A percentile compares a stretch with the other conserved stretches of the same genome.
Evolutionary conservation across 1,140 invertebrate genomes (phyloP).

Genomic region (Caenorhabditis inopinata): DNA sequence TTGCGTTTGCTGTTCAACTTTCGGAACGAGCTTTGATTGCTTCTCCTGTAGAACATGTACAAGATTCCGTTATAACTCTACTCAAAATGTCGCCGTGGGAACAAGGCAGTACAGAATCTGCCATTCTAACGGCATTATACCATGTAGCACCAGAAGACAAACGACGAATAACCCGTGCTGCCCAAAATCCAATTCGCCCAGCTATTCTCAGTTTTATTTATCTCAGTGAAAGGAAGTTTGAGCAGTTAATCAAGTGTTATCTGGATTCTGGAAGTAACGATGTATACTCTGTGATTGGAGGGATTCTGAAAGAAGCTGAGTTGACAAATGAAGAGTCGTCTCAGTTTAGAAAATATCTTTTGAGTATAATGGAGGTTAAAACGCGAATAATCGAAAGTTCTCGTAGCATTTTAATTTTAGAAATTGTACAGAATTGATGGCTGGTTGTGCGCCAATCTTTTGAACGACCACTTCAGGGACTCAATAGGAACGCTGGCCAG

Average conservation of each 20-base stretch:
- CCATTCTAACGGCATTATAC: not conserved
- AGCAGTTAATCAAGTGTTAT: slow-evolving; percentile 4
- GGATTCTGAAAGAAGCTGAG: not conserved
- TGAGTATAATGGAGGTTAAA: not conserved
- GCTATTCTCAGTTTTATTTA: not conserved
- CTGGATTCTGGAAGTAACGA: not conserved
- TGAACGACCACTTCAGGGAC: slow-evolving; percentile 48
- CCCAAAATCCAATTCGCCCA: slow-evolving; percentile 5
- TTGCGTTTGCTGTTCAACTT: not conserved
- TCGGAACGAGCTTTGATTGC: slow-evolving; percentile 8
- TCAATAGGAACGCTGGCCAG: slow-evolving; percentile 10
- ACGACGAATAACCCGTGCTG: not conserved
- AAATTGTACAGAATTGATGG: not conserved
- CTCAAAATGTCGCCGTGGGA: slow-evolving; percentile 11
- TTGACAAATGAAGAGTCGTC: not conserved
- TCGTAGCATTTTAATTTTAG: not conserved
- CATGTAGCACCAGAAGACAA: not conserved
- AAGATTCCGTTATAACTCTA: not conserved
- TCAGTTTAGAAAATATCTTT: not conserved
- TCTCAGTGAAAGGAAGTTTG: not conserved
- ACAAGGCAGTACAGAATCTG: not conserved
- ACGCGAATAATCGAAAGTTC: not conserved
- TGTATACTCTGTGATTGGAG: not conserved
- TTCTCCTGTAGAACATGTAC: not conserved
- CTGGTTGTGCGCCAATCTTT: slow-evolving; percentile 35